These are phyloP conservation scores for Neodiprion virginianus DNA, from an alignment of 1,140 invertebrate genomes.

Conservation along the genomic window DNA sequence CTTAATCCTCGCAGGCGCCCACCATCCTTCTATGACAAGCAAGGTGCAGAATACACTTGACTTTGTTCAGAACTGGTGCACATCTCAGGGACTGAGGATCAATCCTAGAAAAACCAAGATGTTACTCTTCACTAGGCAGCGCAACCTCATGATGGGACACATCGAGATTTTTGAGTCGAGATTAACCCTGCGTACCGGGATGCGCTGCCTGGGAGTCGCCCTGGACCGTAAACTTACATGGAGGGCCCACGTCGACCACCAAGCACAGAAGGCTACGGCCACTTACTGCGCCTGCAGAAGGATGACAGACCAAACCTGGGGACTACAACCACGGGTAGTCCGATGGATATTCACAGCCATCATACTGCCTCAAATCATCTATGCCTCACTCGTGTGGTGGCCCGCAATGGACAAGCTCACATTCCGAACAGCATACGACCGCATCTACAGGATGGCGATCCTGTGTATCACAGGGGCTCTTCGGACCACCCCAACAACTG, in stretches of 20 bases:
- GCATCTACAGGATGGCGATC: neutral
- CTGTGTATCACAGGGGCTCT: slow-evolving; percentile 10
- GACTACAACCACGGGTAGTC: slow-evolving; percentile 14
- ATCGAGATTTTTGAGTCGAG: too few species aligned
- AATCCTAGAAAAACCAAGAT: too few species aligned
- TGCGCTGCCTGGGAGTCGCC: neutral
- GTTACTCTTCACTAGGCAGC: too few species aligned
- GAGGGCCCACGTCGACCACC: slow-evolving; percentile 12
- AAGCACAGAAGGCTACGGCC: neutral
- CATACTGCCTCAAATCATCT: slow-evolving; percentile 2
- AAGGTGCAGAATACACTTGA: too few species aligned
- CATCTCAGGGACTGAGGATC: too few species aligned
- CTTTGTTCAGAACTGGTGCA: too few species aligned
- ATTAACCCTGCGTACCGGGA: too few species aligned
- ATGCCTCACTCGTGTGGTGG: slow-evolving; percentile 14
- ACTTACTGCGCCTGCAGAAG: slow-evolving; percentile 18
- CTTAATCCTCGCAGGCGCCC: too few species aligned
- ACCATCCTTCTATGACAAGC: too few species aligned
- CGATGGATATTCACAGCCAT: slow-evolving; percentile 20
- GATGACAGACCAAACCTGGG: slow-evolving; percentile 13
- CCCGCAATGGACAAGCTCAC: neutral
- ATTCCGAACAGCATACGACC: too few species aligned
- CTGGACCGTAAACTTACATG: slow-evolving; percentile 12
- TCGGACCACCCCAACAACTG: slow-evolving; percentile 7
- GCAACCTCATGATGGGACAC: too few species aligned